Evolutionary conservation across 2,888 invertebrate genomes (phyloP).

Genomic region (Rapana venosa): DNA sequence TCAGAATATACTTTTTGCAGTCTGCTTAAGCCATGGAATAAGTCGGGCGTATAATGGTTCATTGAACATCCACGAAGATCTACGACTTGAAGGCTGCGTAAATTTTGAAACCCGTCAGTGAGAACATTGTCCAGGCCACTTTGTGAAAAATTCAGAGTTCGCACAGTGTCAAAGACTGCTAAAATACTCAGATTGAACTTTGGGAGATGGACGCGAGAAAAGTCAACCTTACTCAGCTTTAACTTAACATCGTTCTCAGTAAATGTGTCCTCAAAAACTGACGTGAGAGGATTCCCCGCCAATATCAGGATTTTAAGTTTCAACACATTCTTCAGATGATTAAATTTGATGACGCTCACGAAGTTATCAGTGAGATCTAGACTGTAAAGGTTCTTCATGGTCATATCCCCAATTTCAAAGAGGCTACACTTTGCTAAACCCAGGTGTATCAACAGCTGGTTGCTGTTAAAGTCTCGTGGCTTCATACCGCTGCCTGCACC

Average conservation of each 20-base stretch:
- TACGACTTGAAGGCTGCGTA: slow-evolving; percentile 15
- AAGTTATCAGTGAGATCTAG: slow-evolving; percentile 44
- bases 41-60: not conserved
- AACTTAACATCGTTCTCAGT: no score
- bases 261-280: not conserved
- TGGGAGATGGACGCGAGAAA: slow-evolving; percentile 33
- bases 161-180: not conserved
- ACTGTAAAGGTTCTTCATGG: slow-evolving; percentile 34
- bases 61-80: slow-evolving; percentile 39
- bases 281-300: not conserved
- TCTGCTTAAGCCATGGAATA: slow-evolving; percentile 19
- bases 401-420: not conserved
- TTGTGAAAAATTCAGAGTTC: slow-evolving; percentile 9
- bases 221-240: not conserved
- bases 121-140: not conserved
- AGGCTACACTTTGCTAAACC: slow-evolving; percentile 32
- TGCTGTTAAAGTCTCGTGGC: not conserved
- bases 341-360: not conserved
- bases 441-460: slow-evolving; percentile 33
- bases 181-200: slow-evolving; percentile 24
- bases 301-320: slow-evolving; percentile 26
- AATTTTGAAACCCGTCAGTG: slow-evolving; percentile 3
- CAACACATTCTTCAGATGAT: slow-evolving; percentile 13
- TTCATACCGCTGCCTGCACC: slow-evolving; percentile 15
- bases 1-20: slow-evolving; percentile 26